Base-by-base conservation (phyloP, 2,888 invertebrate genomes). In the Netelia melanura region DNA sequence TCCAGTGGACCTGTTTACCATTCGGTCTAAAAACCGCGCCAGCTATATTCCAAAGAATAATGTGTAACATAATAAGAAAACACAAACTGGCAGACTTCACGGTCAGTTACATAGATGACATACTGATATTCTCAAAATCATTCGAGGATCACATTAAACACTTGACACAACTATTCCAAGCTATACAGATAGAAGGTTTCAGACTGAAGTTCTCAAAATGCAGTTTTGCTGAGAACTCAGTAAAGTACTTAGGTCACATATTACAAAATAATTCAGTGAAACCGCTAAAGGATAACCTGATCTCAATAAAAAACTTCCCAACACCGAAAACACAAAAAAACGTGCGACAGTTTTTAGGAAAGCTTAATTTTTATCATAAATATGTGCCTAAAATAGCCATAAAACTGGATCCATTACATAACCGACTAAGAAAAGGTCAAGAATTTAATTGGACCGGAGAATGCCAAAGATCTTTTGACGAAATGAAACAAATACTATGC, bases 291-390 rank as follows among this genome's bases (percentile, higher is more conserved):
- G 81, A 85, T 17, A 85, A 85, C 30, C 17, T 85, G n/a, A 75
- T 72, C 30, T 76, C 87, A 48, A 82, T 87, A 76, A 71, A 62
- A 56, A 58, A 84, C 25, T 87, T 87, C 52, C 82, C 86, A 1
- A 56, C 61, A 21, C 86, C 87, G 56, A 85, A 71, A 72, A 85
- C 83, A 2, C 83, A 86, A 43, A 85, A 86, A 74, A 85, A 81
- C 72, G 80, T 74, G 61, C 79, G 83, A 61, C 82, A 78, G 75
- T 81, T 70, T 80, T 81, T 84, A 62, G 86, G 52, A 64, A 83
- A 74, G 58, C 86, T 86, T 9, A 71, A 79, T 30, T 82, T 85
- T 67, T 85, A 85, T 30, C n/a, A 81, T 43, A 72, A 84, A 62
- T 84, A 81, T 17, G 43, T 84, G 64, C 77, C 76, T 52, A 77